A percentile compares a stretch with the other conserved stretches of the same genome.
Conservation (phyloP, 1,140 invertebrate genomes). For the Caenorhabditis brenneri region DNA sequence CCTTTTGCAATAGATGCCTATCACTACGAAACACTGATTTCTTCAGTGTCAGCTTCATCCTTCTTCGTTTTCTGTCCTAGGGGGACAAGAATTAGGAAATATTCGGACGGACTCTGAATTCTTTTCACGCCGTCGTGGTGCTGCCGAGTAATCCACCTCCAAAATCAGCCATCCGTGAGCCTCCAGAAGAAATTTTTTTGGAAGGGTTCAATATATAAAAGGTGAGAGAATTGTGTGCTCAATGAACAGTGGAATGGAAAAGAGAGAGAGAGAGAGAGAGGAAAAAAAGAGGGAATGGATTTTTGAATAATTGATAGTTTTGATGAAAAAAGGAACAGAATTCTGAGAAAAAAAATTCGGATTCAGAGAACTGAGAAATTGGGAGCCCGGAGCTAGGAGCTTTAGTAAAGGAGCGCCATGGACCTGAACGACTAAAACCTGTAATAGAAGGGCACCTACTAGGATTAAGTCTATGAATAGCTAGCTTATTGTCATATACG, state of each 20-base stretch:
- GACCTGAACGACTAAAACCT: no score
- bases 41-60: slow-evolving; percentile 27
- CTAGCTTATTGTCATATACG: no score
- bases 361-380: no score
- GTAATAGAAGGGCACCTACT: no score
- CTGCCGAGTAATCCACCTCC: neutral
- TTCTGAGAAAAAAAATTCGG: neutral
- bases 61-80: neutral
- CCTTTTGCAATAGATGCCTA: neutral
- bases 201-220: neutral
- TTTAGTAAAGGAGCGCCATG: no score
- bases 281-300: neutral
- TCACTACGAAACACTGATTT: slow-evolving; percentile 1
- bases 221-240: neutral
- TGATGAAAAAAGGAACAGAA: neutral
- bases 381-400: no score
- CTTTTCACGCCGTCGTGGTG: neutral
- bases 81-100: neutral
- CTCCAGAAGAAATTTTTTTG: neutral
- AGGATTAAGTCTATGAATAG: no score
- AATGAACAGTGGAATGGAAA: neutral
- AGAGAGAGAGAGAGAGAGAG: neutral
- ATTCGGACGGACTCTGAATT: neutral
- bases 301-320: neutral
- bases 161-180: slow-evolving; percentile 16